A percentile compares a stretch with the other conserved stretches of the same genome.
Conservation (phyloP, 1,140 invertebrate genomes). For the Metaphire vulgaris region DNA sequence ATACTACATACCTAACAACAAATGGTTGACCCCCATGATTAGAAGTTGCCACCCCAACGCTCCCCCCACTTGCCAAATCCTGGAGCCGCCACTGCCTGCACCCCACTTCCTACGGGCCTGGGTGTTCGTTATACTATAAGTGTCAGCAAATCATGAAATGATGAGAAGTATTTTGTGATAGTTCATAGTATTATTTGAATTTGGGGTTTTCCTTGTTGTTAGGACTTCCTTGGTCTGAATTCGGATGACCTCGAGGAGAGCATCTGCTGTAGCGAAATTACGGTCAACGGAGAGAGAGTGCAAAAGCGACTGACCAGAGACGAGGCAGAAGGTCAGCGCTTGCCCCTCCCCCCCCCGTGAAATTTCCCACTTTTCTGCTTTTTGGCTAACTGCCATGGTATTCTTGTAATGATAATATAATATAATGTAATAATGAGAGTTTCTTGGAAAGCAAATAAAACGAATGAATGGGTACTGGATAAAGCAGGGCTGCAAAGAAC, state of each 20-base stretch:
- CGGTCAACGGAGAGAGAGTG: conserved; percentile 70
- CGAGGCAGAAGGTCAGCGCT: conserved; percentile 11
- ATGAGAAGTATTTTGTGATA: neutral
- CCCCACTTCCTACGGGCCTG: neutral
- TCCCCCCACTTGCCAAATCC: too few species aligned
- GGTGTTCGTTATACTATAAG: neutral
- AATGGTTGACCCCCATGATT: too few species aligned
- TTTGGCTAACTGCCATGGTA: too few species aligned
- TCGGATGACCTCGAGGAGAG: conserved; percentile 66
- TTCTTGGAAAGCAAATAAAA: too few species aligned
- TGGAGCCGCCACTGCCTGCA: neutral
- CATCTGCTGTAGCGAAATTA: conserved; percentile 76
- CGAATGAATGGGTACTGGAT: too few species aligned
- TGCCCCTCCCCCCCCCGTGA: too few species aligned
- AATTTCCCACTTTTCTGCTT: too few species aligned
- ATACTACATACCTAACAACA: too few species aligned
- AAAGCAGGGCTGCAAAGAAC: too few species aligned
- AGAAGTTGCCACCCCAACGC: too few species aligned
- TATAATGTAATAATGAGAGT: too few species aligned
- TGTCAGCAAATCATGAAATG: neutral
- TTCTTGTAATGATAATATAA: too few species aligned
- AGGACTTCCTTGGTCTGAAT: conserved; percentile 65
- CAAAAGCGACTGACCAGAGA: conserved; percentile 62
- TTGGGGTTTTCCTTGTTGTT: neutral
- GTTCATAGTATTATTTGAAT: neutral